phyloP scores from a whole-genome alignment of 2,113 vertebrate genomes.

The Aegotheles bennettii region DNA sequence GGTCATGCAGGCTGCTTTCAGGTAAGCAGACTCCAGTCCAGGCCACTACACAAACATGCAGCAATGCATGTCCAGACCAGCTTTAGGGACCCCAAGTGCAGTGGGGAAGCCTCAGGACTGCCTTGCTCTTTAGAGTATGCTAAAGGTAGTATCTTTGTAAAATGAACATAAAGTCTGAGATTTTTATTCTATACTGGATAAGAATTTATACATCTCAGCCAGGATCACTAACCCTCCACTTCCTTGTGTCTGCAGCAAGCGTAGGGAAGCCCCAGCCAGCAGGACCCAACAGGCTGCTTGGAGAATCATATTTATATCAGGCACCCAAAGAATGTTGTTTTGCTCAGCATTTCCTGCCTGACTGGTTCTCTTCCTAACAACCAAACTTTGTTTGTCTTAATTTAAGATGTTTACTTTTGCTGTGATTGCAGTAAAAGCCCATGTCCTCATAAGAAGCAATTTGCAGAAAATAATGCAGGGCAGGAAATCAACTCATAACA shows the following conservation, averaged over 20 bases:
- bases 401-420: conserved; percentile 39
- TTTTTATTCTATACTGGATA: neutral
- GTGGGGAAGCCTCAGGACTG: neutral
- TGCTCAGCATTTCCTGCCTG: conserved; percentile 41
- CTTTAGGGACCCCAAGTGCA: neutral
- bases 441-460: neutral
- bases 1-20: neutral
- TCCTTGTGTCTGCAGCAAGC: neutral
- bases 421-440: conserved; percentile 16
- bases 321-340: conserved; percentile 16
- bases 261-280: neutral
- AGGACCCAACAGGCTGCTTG: neutral
- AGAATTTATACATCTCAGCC: neutral
- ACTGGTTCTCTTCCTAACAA: conserved; percentile 36
- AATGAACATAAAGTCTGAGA: neutral
- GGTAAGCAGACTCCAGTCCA: neutral
- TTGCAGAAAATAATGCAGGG: conserved; percentile 18
- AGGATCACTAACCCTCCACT: neutral
- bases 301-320: neutral
- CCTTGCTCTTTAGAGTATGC: neutral
- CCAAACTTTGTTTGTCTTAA: conserved; percentile 17
- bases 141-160: neutral
- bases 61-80: neutral
- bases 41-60: too few relatives aligned
- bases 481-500: conserved; percentile 4